Conservation (phyloP, 2,888 invertebrate species). For the Dichetophora obliterata region DNA sequence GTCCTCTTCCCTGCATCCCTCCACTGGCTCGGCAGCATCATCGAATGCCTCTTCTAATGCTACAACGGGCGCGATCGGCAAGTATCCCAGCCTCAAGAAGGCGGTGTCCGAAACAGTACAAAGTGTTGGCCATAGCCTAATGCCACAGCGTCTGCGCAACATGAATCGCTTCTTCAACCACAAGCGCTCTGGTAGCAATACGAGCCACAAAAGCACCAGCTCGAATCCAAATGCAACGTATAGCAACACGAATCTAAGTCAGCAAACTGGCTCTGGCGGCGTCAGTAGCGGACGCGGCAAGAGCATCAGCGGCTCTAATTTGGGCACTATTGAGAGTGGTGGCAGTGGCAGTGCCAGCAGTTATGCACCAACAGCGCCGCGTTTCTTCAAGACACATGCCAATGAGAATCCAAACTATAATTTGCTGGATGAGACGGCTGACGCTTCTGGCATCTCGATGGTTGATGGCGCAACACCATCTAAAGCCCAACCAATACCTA, state of each 20-base stretch:
- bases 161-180: conserved; percentile 63
- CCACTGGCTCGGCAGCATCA: conserved; percentile 61
- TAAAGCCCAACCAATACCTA: conserved; percentile 17
- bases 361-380: conserved; percentile 56
- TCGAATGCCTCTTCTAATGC: conserved; percentile 62
- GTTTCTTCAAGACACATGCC: conserved; percentile 54
- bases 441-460: conserved; percentile 46
- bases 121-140: conserved; percentile 55
- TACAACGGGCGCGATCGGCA: conserved; percentile 45
- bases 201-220: conserved; percentile 60
- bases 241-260: conserved; percentile 61
- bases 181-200: conserved; percentile 63
- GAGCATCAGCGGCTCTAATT: conserved; percentile 49
- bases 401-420: conserved; percentile 64
- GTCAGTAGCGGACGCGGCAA: conserved; percentile 43
- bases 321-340: conserved; percentile 53
- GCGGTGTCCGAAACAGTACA: conserved; percentile 61
- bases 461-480: conserved; percentile 30
- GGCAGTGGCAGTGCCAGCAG: conserved; percentile 64
- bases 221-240: conserved; percentile 59
- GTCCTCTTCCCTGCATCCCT: conserved; percentile 59
- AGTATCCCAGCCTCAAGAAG: conserved; percentile 57
- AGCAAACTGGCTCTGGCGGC: conserved; percentile 40
- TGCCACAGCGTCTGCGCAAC: conserved; percentile 56
- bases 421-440: conserved; percentile 59